phyloP scores from a whole-genome alignment of 2,888 invertebrate species.

The Dasysyrphus albostriatus region DNA sequence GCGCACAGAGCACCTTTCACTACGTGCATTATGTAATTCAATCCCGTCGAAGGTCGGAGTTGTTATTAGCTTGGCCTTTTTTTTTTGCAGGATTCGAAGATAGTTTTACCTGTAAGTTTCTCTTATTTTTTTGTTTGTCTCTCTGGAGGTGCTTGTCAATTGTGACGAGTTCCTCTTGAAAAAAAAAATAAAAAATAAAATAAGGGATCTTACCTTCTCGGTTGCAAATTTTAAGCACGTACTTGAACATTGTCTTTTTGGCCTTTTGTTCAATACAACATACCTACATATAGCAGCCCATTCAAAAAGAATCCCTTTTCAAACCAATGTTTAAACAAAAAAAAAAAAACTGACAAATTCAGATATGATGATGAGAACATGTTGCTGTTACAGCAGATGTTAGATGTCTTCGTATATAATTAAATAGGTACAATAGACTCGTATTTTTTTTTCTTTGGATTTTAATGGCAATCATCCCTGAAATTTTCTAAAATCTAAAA shows the following conservation, averaged over 20 bases:
- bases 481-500: constrained; percentile 47
- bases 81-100: constrained; percentile 18
- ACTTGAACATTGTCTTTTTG: constrained; percentile 58
- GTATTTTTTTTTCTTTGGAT: constrained; percentile 25
- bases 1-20: constrained; percentile 46
- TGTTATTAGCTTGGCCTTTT: constrained; percentile 71
- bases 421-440: constrained; percentile 49
- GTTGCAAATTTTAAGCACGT: constrained; percentile 74
- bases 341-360: constrained; percentile 36
- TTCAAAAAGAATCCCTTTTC: constrained; percentile 9
- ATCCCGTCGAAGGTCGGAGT: constrained; percentile 59
- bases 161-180: constrained; percentile 50
- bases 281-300: neutral
- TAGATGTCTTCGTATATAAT: constrained; percentile 66
- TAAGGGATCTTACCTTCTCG: constrained; percentile 21
- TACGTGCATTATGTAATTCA: constrained; percentile 68
- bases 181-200: neutral
- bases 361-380: constrained; percentile 68
- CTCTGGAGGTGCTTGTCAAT: constrained; percentile 59
- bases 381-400: constrained; percentile 72
- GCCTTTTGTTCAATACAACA: constrained; percentile 33
- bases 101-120: neutral
- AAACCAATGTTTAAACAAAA: neutral
- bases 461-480: constrained; percentile 62
- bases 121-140: neutral